These are phyloP conservation scores for Pseudomyrmex pallidus DNA, from an alignment of 1,140 invertebrate species.

Conservation along the genomic window DNA sequence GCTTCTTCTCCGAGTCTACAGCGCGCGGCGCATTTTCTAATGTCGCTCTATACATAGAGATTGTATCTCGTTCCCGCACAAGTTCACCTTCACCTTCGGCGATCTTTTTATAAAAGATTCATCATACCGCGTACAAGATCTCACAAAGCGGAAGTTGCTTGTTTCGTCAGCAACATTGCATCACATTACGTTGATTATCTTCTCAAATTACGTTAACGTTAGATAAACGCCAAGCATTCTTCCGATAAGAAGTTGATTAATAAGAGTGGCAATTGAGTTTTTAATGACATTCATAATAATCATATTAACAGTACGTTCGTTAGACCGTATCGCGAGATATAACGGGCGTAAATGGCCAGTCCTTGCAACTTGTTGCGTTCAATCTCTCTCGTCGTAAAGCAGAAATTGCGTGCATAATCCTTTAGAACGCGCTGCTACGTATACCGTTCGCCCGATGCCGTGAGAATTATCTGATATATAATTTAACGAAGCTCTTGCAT, in stretches of 20 bases:
- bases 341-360: slow-evolving; percentile 41
- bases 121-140: background rate
- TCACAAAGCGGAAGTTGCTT: background rate
- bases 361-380: slow-evolving; percentile 71
- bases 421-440: slow-evolving; percentile 47
- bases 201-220: background rate
- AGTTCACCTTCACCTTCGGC: background rate
- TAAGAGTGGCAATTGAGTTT: background rate
- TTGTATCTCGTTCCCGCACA: background rate
- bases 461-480: background rate
- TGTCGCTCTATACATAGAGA: background rate
- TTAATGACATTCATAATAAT: slow-evolving; percentile 41
- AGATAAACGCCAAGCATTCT: background rate
- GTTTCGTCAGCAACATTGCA: background rate
- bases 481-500: background rate
- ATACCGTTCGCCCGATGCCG: slow-evolving; percentile 33
- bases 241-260: background rate
- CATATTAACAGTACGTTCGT: background rate
- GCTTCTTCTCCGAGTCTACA: slow-evolving; percentile 25
- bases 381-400: slow-evolving; percentile 59
- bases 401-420: slow-evolving; percentile 52
- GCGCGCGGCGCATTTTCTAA: slow-evolving; percentile 50
- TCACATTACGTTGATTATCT: background rate
- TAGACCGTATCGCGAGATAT: slow-evolving; percentile 11
- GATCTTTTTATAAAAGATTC: background rate